phyloP scores from a whole-genome alignment of 2,797 vertebrate species.

The Spinus pinus region DNA sequence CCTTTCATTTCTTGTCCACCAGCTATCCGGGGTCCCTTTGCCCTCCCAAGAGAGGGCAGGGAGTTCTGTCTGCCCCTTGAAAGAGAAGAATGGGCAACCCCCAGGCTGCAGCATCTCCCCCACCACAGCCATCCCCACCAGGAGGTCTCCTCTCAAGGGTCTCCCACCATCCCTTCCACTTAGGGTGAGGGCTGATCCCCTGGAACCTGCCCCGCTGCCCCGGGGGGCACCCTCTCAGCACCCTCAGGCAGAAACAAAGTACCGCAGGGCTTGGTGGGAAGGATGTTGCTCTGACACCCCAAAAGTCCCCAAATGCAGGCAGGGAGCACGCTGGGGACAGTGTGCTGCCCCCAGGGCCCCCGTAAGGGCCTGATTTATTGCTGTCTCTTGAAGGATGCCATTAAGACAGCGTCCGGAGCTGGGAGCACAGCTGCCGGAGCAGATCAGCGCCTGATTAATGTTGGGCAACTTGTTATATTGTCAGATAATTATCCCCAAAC shows the following conservation, averaged over 20 bases:
- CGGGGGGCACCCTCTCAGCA: fast-evolving
- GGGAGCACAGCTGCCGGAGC: constrained; percentile 55
- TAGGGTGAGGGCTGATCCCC: not conserved
- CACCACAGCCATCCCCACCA: fast-evolving
- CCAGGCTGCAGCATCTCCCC: not conserved
- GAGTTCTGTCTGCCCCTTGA: not conserved
- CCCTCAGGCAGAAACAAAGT: not conserved
- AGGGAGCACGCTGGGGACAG: not conserved
- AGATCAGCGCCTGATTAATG: constrained; percentile 70
- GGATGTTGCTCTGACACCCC: not conserved
- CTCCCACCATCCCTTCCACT: not conserved
- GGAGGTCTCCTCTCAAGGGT: not conserved
- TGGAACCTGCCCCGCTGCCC: not conserved
- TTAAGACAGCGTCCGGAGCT: not conserved
- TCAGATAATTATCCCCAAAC: constrained; percentile 76
- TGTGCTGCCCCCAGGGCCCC: not conserved
- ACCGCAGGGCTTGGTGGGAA: fast-evolving
- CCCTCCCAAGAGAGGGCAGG: not conserved
- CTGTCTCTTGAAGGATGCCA: not conserved
- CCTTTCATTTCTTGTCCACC: too few species aligned
- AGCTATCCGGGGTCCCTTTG: fast-evolving
- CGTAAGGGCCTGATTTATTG: not conserved
- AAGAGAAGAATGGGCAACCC: not conserved
- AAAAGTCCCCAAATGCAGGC: not conserved
- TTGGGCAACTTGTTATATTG: constrained; percentile 75